Percentiles rank a stretch among this genome's conserved stretches.
Evolutionary conservation across 37 sponge, comb jelly and placozoan species (phyloP).

Genomic region (Agelas oroides): DNA sequence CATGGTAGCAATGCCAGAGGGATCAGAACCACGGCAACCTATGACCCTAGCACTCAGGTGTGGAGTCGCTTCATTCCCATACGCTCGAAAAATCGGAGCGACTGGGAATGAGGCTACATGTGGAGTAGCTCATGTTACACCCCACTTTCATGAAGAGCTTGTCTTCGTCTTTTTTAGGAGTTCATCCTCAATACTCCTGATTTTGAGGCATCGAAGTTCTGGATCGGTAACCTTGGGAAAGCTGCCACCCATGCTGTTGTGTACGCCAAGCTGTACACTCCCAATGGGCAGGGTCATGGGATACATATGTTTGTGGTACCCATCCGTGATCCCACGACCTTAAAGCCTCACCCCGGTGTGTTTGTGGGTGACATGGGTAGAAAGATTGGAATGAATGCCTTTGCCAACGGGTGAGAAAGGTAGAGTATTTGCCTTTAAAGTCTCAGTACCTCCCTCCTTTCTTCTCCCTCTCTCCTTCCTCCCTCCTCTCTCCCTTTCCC

Average conservation of each 20-base stretch:
- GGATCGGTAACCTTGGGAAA: conserved; percentile 91
- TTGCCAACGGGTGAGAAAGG: conserved; percentile 87
- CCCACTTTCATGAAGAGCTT: too few species aligned
- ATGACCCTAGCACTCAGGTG: conserved; percentile 86
- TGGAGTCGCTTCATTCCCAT: too few species aligned
- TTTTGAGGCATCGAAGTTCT: conserved; percentile 92
- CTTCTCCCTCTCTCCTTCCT: too few species aligned
- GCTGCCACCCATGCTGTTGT: conserved; percentile 89
- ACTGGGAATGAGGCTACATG: too few species aligned
- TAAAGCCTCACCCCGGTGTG: conserved; percentile 82
- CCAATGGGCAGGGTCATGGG: conserved; percentile 91
- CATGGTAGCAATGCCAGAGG: conserved; percentile 94
- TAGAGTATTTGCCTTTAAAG: background rate
- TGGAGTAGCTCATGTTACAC: too few species aligned
- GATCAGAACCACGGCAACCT: conserved; percentile 96
- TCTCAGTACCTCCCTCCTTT: too few species aligned
- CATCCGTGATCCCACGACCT: conserved; percentile 79
- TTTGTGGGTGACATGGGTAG: conserved; percentile 93
- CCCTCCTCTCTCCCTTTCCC: too few species aligned
- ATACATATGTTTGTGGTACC: conserved; percentile 93
- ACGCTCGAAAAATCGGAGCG: too few species aligned
- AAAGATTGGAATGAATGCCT: conserved; percentile 91
- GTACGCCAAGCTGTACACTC: conserved; percentile 94
- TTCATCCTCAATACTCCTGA: conserved; percentile 95
- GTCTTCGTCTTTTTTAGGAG: conserved; percentile 63